A percentile compares a stretch with the other conserved stretches of the same genome.
These are phyloP conservation scores for Astyanax mexicanus DNA, from an alignment of 2,797 vertebrate species.

Conservation along the genomic window DNA sequence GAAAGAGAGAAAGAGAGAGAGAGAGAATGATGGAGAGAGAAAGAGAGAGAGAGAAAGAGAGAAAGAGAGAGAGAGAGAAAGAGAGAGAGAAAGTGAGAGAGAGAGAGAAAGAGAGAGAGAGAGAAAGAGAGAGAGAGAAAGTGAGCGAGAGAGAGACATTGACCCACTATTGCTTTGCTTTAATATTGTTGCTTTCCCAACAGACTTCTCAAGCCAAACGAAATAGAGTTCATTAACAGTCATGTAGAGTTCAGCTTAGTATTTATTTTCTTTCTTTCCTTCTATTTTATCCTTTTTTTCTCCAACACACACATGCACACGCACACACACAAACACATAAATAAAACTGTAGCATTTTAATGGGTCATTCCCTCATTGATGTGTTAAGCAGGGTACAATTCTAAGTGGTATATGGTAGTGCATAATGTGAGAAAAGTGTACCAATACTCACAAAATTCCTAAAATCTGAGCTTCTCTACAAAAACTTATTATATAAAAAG, in stretches of 20 bases:
- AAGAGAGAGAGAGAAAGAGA: constrained; percentile 20
- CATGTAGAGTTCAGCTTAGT: not conserved
- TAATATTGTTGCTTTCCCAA: not conserved
- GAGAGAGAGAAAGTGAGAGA: constrained; percentile 17
- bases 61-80: too few species aligned
- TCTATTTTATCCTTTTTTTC: not conserved
- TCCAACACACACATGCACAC: not conserved
- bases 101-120: constrained; percentile 8
- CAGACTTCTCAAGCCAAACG: not conserved
- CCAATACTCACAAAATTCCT: too few species aligned
- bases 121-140: not conserved
- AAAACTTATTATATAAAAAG: too few species aligned
- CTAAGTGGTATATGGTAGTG: too few species aligned
- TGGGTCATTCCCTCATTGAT: too few species aligned
- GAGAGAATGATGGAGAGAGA: not conserved
- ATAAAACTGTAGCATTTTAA: not conserved
- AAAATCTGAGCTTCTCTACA: too few species aligned
- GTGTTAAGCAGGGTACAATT: too few species aligned
- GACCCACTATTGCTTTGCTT: not conserved
- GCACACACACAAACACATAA: constrained; percentile 27
- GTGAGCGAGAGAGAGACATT: not conserved
- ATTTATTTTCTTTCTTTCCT: not conserved
- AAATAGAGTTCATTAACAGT: not conserved
- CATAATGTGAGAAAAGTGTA: too few species aligned
- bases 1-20: too few species aligned